Evolutionary conservation across 2,113 vertebrate species (phyloP).

Genomic region (Lepidiolamprologus cunningtoni): DNA sequence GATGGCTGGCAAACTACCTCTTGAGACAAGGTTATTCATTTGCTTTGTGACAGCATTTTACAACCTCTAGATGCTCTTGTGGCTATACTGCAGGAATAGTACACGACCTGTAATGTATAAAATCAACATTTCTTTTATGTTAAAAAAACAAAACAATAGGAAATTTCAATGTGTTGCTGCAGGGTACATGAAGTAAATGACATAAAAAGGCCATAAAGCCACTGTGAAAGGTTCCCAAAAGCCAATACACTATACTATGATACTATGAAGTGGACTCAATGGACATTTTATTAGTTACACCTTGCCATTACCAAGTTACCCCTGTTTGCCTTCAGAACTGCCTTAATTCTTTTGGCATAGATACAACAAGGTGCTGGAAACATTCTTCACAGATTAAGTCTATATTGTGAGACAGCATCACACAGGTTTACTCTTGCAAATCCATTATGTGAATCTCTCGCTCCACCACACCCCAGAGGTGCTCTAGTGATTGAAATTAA

Average conservation of each 20-base stretch:
- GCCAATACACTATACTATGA: neutral
- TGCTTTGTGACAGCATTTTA: neutral
- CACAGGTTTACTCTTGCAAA: neutral
- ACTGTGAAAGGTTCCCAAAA: neutral
- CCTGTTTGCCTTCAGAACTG: neutral
- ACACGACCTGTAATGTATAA: neutral
- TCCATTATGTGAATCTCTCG: neutral
- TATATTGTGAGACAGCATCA: neutral
- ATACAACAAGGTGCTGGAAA: neutral
- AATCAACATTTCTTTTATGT: neutral
- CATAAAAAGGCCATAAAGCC: neutral
- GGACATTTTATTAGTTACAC: neutral
- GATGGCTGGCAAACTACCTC: neutral
- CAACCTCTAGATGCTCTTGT: neutral
- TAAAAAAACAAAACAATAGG: neutral
- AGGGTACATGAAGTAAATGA: neutral
- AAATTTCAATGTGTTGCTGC: neutral
- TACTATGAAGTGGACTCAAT: neutral
- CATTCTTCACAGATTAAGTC: neutral
- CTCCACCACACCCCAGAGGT: neutral
- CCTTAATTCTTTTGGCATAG: neutral
- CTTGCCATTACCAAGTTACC: neutral
- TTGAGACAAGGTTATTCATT: neutral
- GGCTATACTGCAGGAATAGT: neutral
- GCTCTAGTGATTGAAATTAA: neutral